Conservation (phyloP, 2,888 invertebrate species). For the Mythimna albipuncta region DNA sequence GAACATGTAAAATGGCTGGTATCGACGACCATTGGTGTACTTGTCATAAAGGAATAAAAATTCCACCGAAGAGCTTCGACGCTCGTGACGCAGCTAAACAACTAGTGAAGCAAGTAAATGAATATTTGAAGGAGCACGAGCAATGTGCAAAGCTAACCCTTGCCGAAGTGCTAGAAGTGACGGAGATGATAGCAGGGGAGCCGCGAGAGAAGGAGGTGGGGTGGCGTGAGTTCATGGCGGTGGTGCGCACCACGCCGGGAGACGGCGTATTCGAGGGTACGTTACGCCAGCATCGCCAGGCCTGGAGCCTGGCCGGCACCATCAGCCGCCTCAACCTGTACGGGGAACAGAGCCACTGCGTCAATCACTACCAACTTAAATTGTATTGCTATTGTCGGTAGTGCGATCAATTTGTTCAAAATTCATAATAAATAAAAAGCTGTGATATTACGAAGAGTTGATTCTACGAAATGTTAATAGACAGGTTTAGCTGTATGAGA, state of each 20-base stretch:
- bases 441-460: conserved; percentile 69
- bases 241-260: conserved; percentile 92
- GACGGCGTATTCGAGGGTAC: conserved; percentile 95
- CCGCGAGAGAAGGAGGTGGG: conserved; percentile 80
- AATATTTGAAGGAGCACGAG: conserved; percentile 89
- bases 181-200: conserved; percentile 89
- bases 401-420: conserved; percentile 35
- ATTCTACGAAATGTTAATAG: conserved; percentile 50
- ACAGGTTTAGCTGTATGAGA: conserved; percentile 37
- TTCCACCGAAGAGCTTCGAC: conserved; percentile 87
- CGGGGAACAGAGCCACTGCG: conserved; percentile 95
- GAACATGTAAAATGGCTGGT: conserved; percentile 94
- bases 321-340: conserved; percentile 95
- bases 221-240: conserved; percentile 92
- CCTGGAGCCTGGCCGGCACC: conserved; percentile 92
- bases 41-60: conserved; percentile 93
- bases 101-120: conserved; percentile 92
- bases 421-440: conserved; percentile 58
- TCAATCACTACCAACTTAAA: conserved; percentile 94
- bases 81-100: conserved; percentile 91
- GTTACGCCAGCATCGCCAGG: conserved; percentile 81
- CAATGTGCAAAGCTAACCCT: conserved; percentile 93
- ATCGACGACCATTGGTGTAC: conserved; percentile 97
- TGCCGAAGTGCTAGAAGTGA: conserved; percentile 92
- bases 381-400: conserved; percentile 94